Conservation (phyloP, 2,113 vertebrate genomes). For the Talpa occidentalis region DNA sequence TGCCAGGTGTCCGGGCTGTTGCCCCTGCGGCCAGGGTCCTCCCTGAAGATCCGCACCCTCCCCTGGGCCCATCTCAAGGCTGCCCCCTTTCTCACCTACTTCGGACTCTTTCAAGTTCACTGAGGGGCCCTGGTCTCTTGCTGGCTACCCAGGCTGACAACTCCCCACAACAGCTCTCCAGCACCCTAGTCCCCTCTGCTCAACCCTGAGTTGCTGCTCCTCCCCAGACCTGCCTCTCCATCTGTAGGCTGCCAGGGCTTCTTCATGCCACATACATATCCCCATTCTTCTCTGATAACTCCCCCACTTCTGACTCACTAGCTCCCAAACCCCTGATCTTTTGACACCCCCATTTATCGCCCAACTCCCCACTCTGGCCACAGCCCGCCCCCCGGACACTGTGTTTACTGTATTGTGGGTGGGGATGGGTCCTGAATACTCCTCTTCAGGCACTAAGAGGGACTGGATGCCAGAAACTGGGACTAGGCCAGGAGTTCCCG, state of each 20-base stretch:
- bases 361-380: neutral
- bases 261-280: neutral
- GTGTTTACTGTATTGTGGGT: constrained; percentile 59
- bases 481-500: constrained; percentile 33
- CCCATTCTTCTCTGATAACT: neutral
- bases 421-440: neutral
- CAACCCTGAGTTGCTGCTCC: neutral
- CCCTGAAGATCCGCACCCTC: constrained; percentile 90
- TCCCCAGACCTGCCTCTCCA: neutral
- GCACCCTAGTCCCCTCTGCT: neutral
- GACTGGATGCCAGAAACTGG: constrained; percentile 55
- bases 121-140: constrained; percentile 79
- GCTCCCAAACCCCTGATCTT: neutral
- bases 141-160: neutral
- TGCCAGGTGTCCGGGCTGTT: constrained; percentile 94
- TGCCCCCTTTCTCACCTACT: constrained; percentile 90
- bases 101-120: constrained; percentile 95
- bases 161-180: neutral
- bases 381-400: neutral
- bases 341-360: neutral
- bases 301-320: neutral
- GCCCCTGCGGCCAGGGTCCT: constrained; percentile 86
- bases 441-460: constrained; percentile 4
- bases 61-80: constrained; percentile 88
- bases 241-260: neutral